Evolutionary conservation across 1,140 invertebrate genomes (phyloP).

Genomic region (Varroa destructor): DNA sequence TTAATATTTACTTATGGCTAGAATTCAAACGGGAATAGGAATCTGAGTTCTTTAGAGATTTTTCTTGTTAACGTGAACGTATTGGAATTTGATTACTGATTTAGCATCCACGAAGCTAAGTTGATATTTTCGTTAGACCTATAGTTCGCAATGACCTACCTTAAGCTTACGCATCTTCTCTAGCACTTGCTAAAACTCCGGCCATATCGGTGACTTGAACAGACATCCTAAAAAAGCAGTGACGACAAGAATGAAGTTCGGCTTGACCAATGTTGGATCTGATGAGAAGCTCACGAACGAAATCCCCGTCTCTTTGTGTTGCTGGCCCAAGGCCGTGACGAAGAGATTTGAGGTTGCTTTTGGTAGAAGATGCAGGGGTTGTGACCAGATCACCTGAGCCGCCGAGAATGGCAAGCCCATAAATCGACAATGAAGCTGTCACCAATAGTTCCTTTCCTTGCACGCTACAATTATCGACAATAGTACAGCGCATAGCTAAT

Average conservation of each 20-base stretch:
- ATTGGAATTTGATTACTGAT: too few relatives aligned
- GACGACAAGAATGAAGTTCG: slow-evolving; percentile 53
- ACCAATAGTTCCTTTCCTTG: neutral
- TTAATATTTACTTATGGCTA: too few relatives aligned
- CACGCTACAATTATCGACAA: neutral
- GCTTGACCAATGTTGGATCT: slow-evolving; percentile 37
- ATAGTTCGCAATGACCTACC: too few relatives aligned
- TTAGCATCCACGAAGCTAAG: too few relatives aligned
- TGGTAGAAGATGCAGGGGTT: slow-evolving; percentile 66
- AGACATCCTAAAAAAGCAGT: slow-evolving; percentile 97
- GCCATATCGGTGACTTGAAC: slow-evolving; percentile 80
- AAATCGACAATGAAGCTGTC: slow-evolving; percentile 16
- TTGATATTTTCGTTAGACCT: too few relatives aligned
- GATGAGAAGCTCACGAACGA: slow-evolving; percentile 53
- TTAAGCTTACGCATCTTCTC: slow-evolving; percentile 48
- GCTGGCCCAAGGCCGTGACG: slow-evolving; percentile 66
- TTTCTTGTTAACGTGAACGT: too few relatives aligned
- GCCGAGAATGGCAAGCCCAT: slow-evolving; percentile 29
- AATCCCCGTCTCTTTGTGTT: slow-evolving; percentile 70
- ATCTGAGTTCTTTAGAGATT: too few relatives aligned
- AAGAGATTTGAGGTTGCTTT: slow-evolving; percentile 68
- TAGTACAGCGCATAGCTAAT: too few relatives aligned
- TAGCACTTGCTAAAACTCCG: slow-evolving; percentile 56
- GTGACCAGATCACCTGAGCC: slow-evolving; percentile 51
- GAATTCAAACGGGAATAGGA: too few relatives aligned